These are phyloP conservation scores for Drosophila multiciliata DNA, from an alignment of 2,888 invertebrate genomes.

Conservation along the genomic window DNA sequence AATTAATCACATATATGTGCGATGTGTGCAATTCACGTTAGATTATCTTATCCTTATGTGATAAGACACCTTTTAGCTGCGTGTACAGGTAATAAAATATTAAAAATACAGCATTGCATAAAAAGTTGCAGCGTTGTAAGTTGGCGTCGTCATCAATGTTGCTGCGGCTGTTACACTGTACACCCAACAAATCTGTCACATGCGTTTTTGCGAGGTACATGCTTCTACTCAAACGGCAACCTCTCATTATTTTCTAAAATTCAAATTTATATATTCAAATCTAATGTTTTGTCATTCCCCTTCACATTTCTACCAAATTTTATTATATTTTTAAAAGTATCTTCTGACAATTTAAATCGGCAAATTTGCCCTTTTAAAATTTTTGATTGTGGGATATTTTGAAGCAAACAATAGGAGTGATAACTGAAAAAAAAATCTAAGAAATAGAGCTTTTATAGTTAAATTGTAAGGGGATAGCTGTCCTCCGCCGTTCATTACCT, in stretches of 20 bases:
- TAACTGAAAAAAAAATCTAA: neutral
- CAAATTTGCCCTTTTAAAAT: neutral
- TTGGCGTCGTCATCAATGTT: conserved; percentile 39
- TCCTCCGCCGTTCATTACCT: neutral
- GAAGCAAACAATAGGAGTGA: neutral
- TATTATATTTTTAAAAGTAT: neutral
- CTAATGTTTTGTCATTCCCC: neutral
- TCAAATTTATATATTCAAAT: neutral
- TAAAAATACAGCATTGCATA: conserved; percentile 59
- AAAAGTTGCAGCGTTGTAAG: conserved; percentile 54
- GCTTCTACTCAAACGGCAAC: neutral
- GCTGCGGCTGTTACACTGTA: conserved; percentile 24
- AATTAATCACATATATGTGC: neutral
- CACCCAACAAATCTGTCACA: conserved; percentile 63
- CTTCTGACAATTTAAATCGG: neutral
- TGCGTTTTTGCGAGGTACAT: conserved; percentile 11
- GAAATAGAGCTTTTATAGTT: neutral
- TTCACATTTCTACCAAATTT: neutral
- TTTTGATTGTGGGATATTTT: neutral
- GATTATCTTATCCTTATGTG: neutral
- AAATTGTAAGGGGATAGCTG: neutral
- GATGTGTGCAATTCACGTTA: neutral
- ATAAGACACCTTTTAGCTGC: neutral
- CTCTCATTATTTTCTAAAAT: neutral
- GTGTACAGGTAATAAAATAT: conserved; percentile 34